Evolutionary conservation across 2,113 vertebrate genomes (phyloP).

Genomic region (Cettia cetti): DNA sequence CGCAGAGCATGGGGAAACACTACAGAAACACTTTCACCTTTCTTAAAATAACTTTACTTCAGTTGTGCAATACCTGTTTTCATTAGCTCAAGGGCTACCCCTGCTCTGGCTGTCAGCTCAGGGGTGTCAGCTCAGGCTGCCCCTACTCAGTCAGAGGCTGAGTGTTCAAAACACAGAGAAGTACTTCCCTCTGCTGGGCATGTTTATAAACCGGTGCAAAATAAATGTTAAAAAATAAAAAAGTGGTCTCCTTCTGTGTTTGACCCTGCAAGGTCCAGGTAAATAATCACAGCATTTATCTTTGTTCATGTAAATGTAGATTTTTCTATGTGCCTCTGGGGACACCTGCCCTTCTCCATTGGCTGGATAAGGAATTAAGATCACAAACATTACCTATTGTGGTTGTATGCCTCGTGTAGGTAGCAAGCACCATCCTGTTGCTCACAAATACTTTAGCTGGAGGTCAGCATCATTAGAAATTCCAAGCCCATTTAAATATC

Average conservation of each 20-base stretch:
- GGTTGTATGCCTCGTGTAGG: neutral
- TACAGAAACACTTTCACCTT: fast-evolving
- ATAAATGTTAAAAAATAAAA: neutral
- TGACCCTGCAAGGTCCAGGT: neutral
- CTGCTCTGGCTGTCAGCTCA: neutral
- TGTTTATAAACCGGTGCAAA: neutral
- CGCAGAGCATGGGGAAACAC: neutral
- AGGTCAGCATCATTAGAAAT: neutral
- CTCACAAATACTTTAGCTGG: neutral
- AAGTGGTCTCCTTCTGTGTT: neutral
- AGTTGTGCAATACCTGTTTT: neutral
- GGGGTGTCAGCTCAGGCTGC: neutral
- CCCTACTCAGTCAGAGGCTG: neutral
- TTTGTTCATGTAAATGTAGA: neutral
- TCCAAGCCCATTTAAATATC: neutral
- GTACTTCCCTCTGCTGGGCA: slow-evolving; percentile 52
- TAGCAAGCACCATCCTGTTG: neutral
- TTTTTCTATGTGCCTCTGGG: neutral
- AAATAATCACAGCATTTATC: neutral
- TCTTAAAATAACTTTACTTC: neutral
- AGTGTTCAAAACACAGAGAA: neutral
- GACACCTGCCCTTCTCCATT: neutral
- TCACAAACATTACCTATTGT: neutral
- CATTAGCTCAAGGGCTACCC: neutral
- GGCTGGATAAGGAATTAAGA: neutral